Evolutionary conservation across 1,140 invertebrate species (phyloP).

Genomic region (Archivesica marissinica): DNA sequence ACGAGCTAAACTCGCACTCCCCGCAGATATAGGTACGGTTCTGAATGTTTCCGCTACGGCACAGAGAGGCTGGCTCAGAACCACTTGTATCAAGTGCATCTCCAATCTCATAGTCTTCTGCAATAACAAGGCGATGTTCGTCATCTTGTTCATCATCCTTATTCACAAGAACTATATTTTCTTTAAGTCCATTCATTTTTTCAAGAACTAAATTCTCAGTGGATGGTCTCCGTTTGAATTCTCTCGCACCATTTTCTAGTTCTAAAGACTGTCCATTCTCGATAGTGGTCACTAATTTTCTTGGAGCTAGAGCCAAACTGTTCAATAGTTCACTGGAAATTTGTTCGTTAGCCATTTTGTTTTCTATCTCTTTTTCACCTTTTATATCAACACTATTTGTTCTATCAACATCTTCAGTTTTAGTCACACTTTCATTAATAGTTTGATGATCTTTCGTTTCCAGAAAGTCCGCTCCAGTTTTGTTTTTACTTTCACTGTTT

Average conservation of each 20-base stretch:
- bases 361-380: not conserved
- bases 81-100: conserved; percentile 53
- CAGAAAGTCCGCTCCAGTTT: not conserved
- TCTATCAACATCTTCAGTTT: not conserved
- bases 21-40: conserved; percentile 77
- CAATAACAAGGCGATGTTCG: conserved; percentile 67
- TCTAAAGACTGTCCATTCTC: too few relatives aligned
- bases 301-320: conserved; percentile 39
- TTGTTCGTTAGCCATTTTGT: conserved; percentile 17
- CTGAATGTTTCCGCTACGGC: conserved; percentile 75
- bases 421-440: not conserved
- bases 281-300: not conserved
- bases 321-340: conserved; percentile 32
- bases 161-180: conserved; percentile 36
- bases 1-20: conserved; percentile 74
- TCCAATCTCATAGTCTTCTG: conserved; percentile 55
- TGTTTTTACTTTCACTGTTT: conserved; percentile 7
- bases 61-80: conserved; percentile 2
- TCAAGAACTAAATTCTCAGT: conserved; percentile 56
- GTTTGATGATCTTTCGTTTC: not conserved
- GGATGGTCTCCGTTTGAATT: conserved; percentile 45
- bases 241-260: conserved; percentile 5
- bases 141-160: conserved; percentile 66
- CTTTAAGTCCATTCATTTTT: conserved; percentile 49
- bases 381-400: not conserved